Evolutionary conservation across 2,888 invertebrate genomes (phyloP).

Genomic region (Drosophila leonis): DNA sequence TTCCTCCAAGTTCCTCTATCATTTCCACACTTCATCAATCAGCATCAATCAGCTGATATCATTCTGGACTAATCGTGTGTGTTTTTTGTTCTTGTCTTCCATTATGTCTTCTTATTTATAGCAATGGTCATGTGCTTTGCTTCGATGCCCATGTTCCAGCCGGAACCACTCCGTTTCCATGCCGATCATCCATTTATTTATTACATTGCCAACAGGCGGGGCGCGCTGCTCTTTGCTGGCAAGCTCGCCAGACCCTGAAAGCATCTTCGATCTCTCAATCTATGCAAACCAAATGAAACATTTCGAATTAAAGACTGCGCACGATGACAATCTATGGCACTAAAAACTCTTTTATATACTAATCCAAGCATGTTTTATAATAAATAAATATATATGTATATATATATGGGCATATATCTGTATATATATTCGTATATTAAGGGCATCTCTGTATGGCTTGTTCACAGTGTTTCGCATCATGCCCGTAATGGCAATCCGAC

Average conservation of each 20-base stretch:
- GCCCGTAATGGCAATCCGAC: constrained; percentile 48
- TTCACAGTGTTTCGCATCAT: constrained; percentile 64
- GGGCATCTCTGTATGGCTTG: constrained; percentile 4
- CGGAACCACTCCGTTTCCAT: constrained; percentile 52
- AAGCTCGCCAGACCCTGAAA: constrained; percentile 27
- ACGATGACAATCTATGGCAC: constrained; percentile 17
- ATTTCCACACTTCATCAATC: not conserved
- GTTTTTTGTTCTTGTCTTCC: constrained; percentile 35
- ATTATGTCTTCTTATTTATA: constrained; percentile 21
- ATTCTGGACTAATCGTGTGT: constrained; percentile 15
- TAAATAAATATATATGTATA: constrained; percentile 3
- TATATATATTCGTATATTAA: not conserved
- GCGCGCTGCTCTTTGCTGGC: constrained; percentile 57
- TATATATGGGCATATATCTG: not conserved
- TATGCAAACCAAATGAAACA: constrained; percentile 1
- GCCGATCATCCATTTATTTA: constrained; percentile 67
- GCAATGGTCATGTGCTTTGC: constrained; percentile 40
- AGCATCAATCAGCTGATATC: not conserved
- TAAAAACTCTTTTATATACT: constrained; percentile 13
- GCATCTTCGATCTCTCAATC: constrained; percentile 4
- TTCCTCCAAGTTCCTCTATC: not conserved
- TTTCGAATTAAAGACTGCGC: constrained; percentile 37
- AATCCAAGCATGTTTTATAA: constrained; percentile 37
- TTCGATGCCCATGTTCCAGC: constrained; percentile 42
- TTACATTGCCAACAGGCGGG: constrained; percentile 45